Base-by-base conservation (phyloP, 2,888 invertebrate species). In the Xanthia icteritia region DNA sequence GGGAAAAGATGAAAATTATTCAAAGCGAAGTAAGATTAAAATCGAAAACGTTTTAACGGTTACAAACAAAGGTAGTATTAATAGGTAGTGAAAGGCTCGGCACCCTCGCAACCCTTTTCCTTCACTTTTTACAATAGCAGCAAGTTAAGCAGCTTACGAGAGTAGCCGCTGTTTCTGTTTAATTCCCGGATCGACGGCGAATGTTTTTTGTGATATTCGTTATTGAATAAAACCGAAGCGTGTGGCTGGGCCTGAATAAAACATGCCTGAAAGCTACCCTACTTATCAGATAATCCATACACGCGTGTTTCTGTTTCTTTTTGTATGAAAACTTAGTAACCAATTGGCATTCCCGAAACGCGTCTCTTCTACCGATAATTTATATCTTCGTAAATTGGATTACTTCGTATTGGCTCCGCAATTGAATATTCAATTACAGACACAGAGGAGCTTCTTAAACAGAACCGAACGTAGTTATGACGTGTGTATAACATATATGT, bases 81-180 rank as follows among this genome's bases (percentile, higher is more conserved):
- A 72, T 66, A 70, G 77, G 76, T 48, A 56, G 45, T 20, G 70
- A 36, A 27, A n/a, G 51, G 65, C 72, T 45, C 73, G 70, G 11
- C 80, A 31, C 64, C 67, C 56, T 36, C 77, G 51, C 75, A 79
- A 81, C 81, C 86, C 87, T 76, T 84, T 51, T 65, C 74, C 81
- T 65, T 51, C 42, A 72, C 65, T 79, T 81, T 61, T 68, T 72
- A 73, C 88, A 81, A 69, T 17, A 60, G 82, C 56, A 67, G 73
- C 65, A 72, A 82, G 82, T 56, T 79, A 86, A 88, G 86, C 84
- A 63, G 87, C 83, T 86, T 87, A 84, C 67, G 68, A 56, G 73
- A 73, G 58, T 58, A 54, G 17, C 66, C 42, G 36, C 60, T 76
- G 81, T 78, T 78, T 87, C 73, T 77, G 77, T 83, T 83, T 88